Conservation (phyloP, 1,140 invertebrate genomes). For the Apis florea region DNA sequence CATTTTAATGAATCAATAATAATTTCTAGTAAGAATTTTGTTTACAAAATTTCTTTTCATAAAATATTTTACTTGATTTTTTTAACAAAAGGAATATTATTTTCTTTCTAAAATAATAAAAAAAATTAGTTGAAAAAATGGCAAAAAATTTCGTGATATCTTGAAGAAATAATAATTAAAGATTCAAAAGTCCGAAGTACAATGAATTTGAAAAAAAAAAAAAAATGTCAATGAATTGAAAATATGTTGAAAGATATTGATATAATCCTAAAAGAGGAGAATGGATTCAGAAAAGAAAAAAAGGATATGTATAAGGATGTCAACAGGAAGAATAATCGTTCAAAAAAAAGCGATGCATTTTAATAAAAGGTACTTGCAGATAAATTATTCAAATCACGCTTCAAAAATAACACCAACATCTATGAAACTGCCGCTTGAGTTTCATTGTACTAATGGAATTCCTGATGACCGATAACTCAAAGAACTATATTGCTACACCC, state of each 20-base stretch:
- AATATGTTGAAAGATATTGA: not conserved
- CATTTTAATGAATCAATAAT: not conserved
- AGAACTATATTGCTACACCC: not conserved
- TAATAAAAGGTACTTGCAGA: not conserved
- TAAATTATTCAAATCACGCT: slow-evolving; percentile 29
- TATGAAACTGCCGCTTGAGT: slow-evolving; percentile 1
- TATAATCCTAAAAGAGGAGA: too few relatives aligned
- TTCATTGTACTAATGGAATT: slow-evolving; percentile 28
- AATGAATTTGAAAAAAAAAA: too few relatives aligned
- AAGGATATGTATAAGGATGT: slow-evolving; percentile 17
- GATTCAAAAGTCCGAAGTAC: too few relatives aligned
- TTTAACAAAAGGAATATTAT: too few relatives aligned
- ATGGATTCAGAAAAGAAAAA: not conserved
- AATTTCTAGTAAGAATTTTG: not conserved
- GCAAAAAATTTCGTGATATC: not conserved
- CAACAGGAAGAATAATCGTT: slow-evolving; percentile 36
- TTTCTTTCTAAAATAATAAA: not conserved
- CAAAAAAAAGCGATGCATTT: not conserved
- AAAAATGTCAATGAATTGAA: not conserved
- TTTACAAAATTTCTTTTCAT: too few relatives aligned
- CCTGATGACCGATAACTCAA: not conserved
- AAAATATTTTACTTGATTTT: not conserved
- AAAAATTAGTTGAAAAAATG: too few relatives aligned
- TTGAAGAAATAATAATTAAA: too few relatives aligned
- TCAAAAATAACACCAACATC: not conserved